Evolutionary conservation across 37 sponge, comb jelly and placozoan species (phyloP).

Genomic region (Cladorhizidae sp.): DNA sequence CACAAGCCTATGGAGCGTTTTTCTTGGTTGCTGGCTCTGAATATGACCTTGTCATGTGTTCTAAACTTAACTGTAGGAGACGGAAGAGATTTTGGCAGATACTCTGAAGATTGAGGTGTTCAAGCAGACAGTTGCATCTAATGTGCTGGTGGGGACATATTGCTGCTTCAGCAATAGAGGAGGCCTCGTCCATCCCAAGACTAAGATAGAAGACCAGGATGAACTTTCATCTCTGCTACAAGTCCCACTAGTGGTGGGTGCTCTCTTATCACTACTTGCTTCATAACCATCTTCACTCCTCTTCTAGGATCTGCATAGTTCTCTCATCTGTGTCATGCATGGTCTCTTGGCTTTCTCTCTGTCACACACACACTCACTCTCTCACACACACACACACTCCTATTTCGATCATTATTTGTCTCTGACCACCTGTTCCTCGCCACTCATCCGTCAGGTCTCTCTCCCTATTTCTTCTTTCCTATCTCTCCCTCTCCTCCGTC

Average conservation of each 20-base stretch:
- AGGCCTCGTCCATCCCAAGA: slow-evolving; percentile 97
- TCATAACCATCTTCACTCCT: no score
- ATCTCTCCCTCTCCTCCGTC: not conserved
- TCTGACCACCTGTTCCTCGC: no score
- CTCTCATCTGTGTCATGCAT: no score
- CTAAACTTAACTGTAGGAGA: slow-evolving; percentile 71
- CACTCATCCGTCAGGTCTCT: no score
- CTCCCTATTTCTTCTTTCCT: not conserved
- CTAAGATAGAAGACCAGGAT: slow-evolving; percentile 91
- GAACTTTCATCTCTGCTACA: slow-evolving; percentile 99
- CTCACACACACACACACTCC: no score
- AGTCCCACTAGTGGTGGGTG: slow-evolving; percentile 92
- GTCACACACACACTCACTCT: no score
- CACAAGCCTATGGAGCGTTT: not conserved
- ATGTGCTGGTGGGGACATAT: slow-evolving; percentile 95
- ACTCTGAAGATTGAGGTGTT: slow-evolving; percentile 95
- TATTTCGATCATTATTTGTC: no score
- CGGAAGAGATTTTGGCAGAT: slow-evolving; percentile 96
- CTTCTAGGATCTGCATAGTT: no score
- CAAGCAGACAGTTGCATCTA: slow-evolving; percentile 93
- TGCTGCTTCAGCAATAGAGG: slow-evolving; percentile 93
- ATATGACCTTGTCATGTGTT: not conserved
- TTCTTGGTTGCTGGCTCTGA: not conserved
- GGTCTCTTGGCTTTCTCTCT: no score
- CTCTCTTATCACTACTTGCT: not conserved